Percentiles rank a stretch among this genome's conserved stretches.
phyloP scores from a whole-genome alignment of 1,140 invertebrate species.

The Drosophila paulistorum region DNA sequence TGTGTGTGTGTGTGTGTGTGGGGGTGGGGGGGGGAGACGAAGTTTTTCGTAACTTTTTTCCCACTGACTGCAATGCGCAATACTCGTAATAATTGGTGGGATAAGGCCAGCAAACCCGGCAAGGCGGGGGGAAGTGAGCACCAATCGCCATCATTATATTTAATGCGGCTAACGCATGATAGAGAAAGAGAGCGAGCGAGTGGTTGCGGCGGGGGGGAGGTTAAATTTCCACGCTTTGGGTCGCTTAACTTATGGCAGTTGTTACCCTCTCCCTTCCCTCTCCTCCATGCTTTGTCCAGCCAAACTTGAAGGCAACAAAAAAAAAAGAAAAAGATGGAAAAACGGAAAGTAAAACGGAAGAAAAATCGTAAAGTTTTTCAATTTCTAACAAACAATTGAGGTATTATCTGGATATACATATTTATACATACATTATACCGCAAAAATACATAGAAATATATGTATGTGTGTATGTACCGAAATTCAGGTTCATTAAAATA shows the following conservation, averaged over 20 bases:
- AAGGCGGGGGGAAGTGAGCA: conserved; percentile 28
- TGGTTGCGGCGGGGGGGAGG: no score
- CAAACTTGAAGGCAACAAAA: neutral
- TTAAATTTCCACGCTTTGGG: conserved; percentile 10
- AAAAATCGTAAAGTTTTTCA: conserved; percentile 73
- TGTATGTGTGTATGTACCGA: no score
- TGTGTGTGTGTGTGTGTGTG: no score
- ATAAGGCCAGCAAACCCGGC: neutral
- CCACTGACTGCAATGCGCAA: conserved; percentile 65
- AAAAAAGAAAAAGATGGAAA: neutral
- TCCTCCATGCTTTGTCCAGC: neutral
- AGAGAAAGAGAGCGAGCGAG: neutral
- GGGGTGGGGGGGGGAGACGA: neutral
- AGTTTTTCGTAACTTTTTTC: conserved; percentile 71
- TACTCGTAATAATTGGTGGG: conserved; percentile 58
- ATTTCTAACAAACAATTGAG: conserved; percentile 79
- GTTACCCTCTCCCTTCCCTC: neutral
- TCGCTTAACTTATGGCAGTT: conserved; percentile 53
- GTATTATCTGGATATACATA: conserved; percentile 57
- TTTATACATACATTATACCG: no score
- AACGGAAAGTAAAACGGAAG: conserved; percentile 5
- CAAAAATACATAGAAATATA: no score
- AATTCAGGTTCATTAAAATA: conserved; percentile 73
- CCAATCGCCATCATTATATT: conserved; percentile 78
- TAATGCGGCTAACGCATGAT: conserved; percentile 73